Evolutionary conservation across 2,797 vertebrate species (phyloP).

Genomic region (Spatula clypeata): DNA sequence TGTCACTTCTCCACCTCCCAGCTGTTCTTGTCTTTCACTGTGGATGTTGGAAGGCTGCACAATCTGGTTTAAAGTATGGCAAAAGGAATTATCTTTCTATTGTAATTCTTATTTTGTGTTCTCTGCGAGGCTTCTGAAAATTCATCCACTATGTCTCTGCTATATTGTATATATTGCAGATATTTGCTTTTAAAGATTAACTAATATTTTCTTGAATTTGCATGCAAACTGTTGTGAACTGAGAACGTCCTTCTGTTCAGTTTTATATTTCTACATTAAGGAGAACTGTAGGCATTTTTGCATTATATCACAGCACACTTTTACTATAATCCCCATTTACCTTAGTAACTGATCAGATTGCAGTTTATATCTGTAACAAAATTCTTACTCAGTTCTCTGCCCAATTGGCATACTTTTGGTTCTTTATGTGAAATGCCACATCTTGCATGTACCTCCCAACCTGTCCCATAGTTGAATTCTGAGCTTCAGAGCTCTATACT

Average conservation of each 20-base stretch:
- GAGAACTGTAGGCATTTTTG: neutral
- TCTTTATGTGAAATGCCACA: slow-evolving; percentile 4
- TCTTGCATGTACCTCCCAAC: slow-evolving; percentile 10
- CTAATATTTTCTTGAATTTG: neutral
- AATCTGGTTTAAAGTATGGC: neutral
- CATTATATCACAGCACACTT: neutral
- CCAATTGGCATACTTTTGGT: neutral
- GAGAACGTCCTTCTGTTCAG: neutral
- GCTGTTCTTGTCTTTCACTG: neutral
- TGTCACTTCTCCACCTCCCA: slow-evolving; percentile 5
- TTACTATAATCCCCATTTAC: neutral
- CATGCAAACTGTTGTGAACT: neutral
- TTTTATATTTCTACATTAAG: neutral
- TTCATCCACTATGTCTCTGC: neutral
- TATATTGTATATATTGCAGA: neutral
- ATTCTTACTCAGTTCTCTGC: neutral
- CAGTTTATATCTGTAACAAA: neutral
- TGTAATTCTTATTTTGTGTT: neutral
- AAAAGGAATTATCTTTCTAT: neutral
- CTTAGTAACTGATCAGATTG: neutral
- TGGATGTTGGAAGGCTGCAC: neutral
- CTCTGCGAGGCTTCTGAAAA: neutral
- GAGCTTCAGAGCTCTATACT: neutral
- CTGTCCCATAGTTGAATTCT: neutral
- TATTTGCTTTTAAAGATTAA: neutral